Evolutionary conservation across 2,113 vertebrate species (phyloP), one percentile per base, ranked within the genome.

Genomic region (Galeopterus variegatus): DNA sequence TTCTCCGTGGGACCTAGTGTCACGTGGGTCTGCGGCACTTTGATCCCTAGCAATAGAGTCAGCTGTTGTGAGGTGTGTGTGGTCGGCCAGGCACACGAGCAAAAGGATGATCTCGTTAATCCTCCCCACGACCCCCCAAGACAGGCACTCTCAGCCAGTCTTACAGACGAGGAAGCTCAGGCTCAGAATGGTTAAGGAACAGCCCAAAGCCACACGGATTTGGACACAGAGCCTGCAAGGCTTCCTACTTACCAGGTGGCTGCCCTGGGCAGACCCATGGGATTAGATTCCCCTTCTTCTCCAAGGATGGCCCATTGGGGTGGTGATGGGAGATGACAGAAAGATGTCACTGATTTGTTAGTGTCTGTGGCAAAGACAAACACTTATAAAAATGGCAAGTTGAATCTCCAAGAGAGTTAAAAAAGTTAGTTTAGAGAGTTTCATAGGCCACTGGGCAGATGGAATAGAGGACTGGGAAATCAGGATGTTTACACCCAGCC

Each of bases 381-480:
- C 56, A n/a, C 26, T 12, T 3, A 18, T 0, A 36, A 36, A 81
- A 41, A 60, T 0, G 21, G 19, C 17, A 62, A 31, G 36, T 62
- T 14, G 33, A 48, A 50, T 41, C 73, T 58, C 60, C n/a, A 65
- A 64, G 85, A 19, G 14, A 52, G 62, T 17, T 54, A 28, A 0
- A 11, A 26, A 18, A 33, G 15, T 6, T 76, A 54, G 26, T 33
- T 67, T 24, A 19, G 62, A 48, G 52, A 67, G 52, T 5, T 1
- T 1, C 8, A 0, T 0, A 2, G 28, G 9, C 36, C 36, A 26
- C 64, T 12, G 0, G 50, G 8, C 64, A 72, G 48, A 4, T 15
- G 21, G 19, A 10, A 12, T 3, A 3, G 6, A 45, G 48, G 50
- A 3, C 6, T 28, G 7, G 4, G 18, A 12, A 18, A 8, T 0